Base-by-base conservation (phyloP, 2,888 invertebrate genomes). In the Dromius quadrimaculatus region DNA sequence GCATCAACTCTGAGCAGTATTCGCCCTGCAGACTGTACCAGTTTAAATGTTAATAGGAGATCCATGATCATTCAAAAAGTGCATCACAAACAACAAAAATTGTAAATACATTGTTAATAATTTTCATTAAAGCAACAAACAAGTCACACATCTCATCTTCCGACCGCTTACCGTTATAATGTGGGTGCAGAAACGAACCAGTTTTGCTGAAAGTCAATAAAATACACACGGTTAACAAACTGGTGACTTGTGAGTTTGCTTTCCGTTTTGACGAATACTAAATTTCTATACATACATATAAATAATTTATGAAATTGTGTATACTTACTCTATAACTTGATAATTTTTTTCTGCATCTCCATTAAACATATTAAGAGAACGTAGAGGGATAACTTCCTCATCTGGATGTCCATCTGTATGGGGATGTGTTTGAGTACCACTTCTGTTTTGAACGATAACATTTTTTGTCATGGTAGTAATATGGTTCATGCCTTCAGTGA, bases 351-450 rank as follows among this genome's bases (percentile, higher is more conserved):
- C 89, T 6, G 87, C 84, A 77, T 89, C 88, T 23, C 88, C 88
- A 76, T 87, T 88, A 74, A 91, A 89, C 76, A 91, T 87, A 72
- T 86, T 85, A 41, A 93, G 84, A 64, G 92, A 90, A 77, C 91
- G 85, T 76, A 94, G 83, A 57, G 94, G 94, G 80, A 95, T 94
- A 77, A 89, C 92, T 79, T 93, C 93, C 75, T 87, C 86, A 68
- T 87, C 87, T 73, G 84, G 77, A 22, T 81, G 76, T 28, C 77
- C 77, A 68, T 81, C 81, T 8, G 43, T 6, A 71, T 80, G 79
- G 59, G 79, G 81, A 71, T 81, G 74, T 6, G 80, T 79, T 17
- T 78, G 78, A n/a, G 77, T 77, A 66, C 80, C 82, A 11, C 78
- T 76, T 73, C 80, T 76, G 66, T 80, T 82, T 72, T 81, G 82